Evolutionary conservation across 2,888 invertebrate genomes (phyloP).

Genomic region (Patella caerulea): DNA sequence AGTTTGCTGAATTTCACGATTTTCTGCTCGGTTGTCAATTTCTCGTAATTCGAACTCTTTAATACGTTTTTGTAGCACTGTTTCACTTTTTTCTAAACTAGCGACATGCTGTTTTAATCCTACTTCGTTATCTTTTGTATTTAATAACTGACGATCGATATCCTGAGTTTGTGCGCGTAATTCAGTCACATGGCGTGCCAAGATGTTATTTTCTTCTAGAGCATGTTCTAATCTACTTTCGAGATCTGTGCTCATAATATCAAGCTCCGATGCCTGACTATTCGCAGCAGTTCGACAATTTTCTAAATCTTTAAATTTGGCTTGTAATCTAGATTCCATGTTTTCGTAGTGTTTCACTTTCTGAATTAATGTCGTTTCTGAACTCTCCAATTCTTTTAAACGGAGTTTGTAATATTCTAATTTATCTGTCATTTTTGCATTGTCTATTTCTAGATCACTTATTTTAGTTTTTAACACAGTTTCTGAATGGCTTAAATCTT

Average conservation of each 20-base stretch:
- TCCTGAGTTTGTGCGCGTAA: conserved; percentile 45
- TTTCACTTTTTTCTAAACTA: conserved; percentile 49
- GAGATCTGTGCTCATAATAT: conserved; percentile 56
- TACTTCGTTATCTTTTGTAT: conserved; percentile 47
- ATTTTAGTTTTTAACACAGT: conserved; percentile 55
- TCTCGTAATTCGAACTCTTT: conserved; percentile 52
- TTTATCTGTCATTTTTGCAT: conserved; percentile 53
- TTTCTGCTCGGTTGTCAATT: conserved; percentile 50
- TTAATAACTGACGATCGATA: conserved; percentile 47
- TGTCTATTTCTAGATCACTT: conserved; percentile 61
- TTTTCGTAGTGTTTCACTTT: conserved; percentile 56
- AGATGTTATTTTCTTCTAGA: conserved; percentile 55
- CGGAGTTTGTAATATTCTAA: conserved; percentile 55
- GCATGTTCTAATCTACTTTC: conserved; percentile 53
- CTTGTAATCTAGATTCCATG: conserved; percentile 50
- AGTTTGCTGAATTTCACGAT: conserved; percentile 52
- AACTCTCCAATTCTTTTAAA: conserved; percentile 55
- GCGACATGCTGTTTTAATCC: conserved; percentile 51
- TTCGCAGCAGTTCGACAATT: conserved; percentile 56
- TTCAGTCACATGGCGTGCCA: conserved; percentile 49
- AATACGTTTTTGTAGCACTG: conserved; percentile 47
- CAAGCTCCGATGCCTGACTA: conserved; percentile 55
- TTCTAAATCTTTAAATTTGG: conserved; percentile 53
- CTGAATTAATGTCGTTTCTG: conserved; percentile 52
- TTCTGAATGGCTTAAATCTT: conserved; percentile 60